phyloP scores from a whole-genome alignment of 2,113 vertebrate species.

The Trematomus loennbergii region DNA sequence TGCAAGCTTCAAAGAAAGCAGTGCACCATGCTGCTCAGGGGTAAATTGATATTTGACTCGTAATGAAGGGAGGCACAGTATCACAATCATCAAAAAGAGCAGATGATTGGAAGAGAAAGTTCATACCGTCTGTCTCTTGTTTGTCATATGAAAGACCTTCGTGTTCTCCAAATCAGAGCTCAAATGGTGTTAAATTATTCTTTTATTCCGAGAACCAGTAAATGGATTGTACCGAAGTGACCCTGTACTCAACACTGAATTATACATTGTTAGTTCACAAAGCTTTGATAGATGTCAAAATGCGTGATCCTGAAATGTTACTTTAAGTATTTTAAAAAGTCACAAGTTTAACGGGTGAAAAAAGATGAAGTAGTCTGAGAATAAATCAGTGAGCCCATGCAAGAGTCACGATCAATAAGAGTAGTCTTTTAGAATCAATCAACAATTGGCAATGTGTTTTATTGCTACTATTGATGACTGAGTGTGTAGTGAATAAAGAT shows the following conservation, averaged over 20 bases:
- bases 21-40: too few species aligned
- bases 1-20: conserved; percentile 11
- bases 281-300: neutral
- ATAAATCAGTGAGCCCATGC: neutral
- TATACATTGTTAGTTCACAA: conserved; percentile 12
- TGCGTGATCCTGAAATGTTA: conserved; percentile 32
- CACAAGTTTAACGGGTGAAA: neutral
- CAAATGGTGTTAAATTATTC: neutral
- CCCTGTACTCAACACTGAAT: neutral
- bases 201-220: neutral
- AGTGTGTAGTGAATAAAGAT: neutral
- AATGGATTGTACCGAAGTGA: neutral
- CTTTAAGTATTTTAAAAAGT: neutral
- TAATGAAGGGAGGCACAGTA: neutral
- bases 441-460: neutral
- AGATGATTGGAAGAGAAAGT: too few species aligned
- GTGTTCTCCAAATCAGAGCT: neutral
- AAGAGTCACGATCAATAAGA: neutral
- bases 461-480: too few species aligned
- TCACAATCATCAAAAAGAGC: too few species aligned
- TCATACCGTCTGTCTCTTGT: neutral
- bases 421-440: neutral
- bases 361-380: neutral
- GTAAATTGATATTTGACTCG: conserved; percentile 6
- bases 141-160: conserved; percentile 11